phyloP scores from a whole-genome alignment of 2,888 invertebrate species.

The Drosophila quasianomalipes region DNA sequence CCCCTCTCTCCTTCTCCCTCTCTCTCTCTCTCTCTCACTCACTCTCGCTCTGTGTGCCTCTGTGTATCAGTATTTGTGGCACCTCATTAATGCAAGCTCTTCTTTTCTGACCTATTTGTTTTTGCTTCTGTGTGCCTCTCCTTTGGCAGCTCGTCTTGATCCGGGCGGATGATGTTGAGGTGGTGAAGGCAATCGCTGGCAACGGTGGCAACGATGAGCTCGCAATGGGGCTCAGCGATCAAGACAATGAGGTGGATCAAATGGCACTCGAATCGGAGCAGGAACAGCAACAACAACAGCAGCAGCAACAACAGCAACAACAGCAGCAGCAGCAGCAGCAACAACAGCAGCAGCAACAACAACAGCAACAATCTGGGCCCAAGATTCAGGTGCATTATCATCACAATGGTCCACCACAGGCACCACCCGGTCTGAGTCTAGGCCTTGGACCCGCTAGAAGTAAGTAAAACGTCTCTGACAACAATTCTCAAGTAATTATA shows the following conservation, averaged over 20 bases:
- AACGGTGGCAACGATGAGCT: slow-evolving; percentile 85
- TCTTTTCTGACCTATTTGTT: slow-evolving; percentile 39
- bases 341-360: slow-evolving; percentile 46
- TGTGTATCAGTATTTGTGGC: slow-evolving; percentile 26
- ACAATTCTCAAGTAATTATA: neutral
- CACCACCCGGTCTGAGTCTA: slow-evolving; percentile 50
- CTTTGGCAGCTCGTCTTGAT: slow-evolving; percentile 79
- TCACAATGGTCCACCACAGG: slow-evolving; percentile 82
- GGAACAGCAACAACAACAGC: slow-evolving; percentile 85
- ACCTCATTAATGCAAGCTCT: slow-evolving; percentile 51
- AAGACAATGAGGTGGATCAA: slow-evolving; percentile 89
- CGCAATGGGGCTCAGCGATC: slow-evolving; percentile 84
- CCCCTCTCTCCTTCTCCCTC: neutral
- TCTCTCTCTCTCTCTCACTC: neutral
- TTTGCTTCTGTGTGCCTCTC: neutral
- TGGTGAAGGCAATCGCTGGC: slow-evolving; percentile 88
- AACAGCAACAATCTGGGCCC: slow-evolving; percentile 53
- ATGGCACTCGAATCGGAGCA: slow-evolving; percentile 91
- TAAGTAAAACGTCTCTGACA: slow-evolving; percentile 56
- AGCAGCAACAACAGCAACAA: slow-evolving; percentile 83
- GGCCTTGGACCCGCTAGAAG: slow-evolving; percentile 81
- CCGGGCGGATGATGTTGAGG: slow-evolving; percentile 88
- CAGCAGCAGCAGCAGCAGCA: slow-evolving; percentile 84
- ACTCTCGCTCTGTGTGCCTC: neutral
- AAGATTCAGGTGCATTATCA: slow-evolving; percentile 84